Evolutionary conservation across 2,113 vertebrate genomes (phyloP).

Genomic region (Hydrolagus affinis): DNA sequence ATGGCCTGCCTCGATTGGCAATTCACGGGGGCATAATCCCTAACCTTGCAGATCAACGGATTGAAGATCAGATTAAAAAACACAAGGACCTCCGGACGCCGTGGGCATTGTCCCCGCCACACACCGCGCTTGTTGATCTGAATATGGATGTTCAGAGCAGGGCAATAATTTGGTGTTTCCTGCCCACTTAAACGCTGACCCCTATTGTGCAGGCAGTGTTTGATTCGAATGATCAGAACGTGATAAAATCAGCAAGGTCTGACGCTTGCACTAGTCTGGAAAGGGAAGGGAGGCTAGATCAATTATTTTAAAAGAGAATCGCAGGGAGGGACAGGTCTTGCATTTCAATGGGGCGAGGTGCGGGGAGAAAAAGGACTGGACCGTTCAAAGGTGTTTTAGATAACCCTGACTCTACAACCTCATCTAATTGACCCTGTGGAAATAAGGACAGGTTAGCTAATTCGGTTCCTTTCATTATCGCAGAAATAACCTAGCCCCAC

Average conservation of each 20-base stretch:
- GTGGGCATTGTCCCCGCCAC: not conserved
- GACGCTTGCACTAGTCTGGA: not conserved
- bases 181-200: not conserved
- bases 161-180: not conserved
- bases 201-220: not conserved
- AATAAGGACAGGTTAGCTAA: too few species aligned
- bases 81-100: too few species aligned
- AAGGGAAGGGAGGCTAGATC: not conserved
- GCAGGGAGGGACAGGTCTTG: too few species aligned
- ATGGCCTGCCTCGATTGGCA: not conserved
- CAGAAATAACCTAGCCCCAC: not conserved
- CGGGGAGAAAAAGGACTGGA: too few species aligned
- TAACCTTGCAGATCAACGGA: not conserved
- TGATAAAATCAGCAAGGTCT: not conserved
- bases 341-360: too few species aligned
- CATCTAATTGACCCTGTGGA: not conserved
- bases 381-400: too few species aligned
- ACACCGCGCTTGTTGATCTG: not conserved
- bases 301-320: not conserved
- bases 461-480: not conserved
- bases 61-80: not conserved
- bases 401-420: too few species aligned
- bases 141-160: not conserved
- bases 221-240: not conserved
- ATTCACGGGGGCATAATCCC: not conserved